Evolutionary conservation across 2,113 vertebrate genomes (phyloP).

Genomic region (Myotis brandtii): DNA sequence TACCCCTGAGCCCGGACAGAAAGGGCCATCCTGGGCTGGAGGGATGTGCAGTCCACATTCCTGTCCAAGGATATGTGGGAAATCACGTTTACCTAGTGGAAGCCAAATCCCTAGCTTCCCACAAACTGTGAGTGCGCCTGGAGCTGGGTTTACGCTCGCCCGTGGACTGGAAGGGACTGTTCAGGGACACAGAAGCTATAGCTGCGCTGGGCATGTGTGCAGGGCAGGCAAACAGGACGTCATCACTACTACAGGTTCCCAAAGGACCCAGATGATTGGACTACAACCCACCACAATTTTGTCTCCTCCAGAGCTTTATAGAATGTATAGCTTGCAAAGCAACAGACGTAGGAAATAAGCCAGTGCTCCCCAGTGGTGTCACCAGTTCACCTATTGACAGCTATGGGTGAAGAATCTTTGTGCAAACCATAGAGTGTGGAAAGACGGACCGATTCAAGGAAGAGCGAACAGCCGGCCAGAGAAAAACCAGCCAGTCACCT

Average conservation of each 20-base stretch:
- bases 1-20: background rate
- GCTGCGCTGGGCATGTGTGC: background rate
- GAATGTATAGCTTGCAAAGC: background rate
- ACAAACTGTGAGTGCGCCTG: background rate
- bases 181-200: background rate
- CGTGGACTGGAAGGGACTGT: background rate
- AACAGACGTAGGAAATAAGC: background rate
- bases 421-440: background rate
- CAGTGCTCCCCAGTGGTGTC: background rate
- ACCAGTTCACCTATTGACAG: background rate
- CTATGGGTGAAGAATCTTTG: background rate
- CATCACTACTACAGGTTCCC: background rate
- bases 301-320: background rate
- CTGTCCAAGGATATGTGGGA: background rate
- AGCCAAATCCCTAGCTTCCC: background rate
- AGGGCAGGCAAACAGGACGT: background rate
- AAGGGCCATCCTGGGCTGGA: background rate
- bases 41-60: background rate
- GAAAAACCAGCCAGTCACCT: background rate
- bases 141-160: fast-evolving
- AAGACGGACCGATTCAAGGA: too few species aligned
- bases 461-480: background rate
- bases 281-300: background rate
- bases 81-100: background rate
- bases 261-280: background rate